Evolutionary conservation across 2,113 vertebrate genomes (phyloP).

Genomic region (Syngnathus scovelli): DNA sequence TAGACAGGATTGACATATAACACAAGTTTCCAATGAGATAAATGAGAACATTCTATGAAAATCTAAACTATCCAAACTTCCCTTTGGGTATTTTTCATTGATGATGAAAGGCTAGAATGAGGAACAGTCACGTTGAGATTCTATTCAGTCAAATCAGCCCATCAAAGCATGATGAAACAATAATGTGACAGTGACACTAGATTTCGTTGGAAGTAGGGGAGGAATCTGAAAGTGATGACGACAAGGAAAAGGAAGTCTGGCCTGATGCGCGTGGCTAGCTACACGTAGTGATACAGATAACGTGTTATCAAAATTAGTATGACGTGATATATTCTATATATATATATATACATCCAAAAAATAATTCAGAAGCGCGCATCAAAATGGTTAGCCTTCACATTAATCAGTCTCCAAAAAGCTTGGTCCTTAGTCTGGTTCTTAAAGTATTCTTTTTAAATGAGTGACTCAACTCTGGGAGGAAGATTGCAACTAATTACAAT

Average conservation of each 20-base stretch:
- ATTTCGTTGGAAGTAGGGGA: conserved; percentile 11
- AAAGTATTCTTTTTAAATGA: neutral
- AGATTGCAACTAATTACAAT: neutral
- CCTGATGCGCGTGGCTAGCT: neutral
- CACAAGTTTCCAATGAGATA: neutral
- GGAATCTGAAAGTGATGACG: neutral
- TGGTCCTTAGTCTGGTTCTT: too few species aligned
- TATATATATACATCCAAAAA: neutral
- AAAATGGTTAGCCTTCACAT: too few species aligned
- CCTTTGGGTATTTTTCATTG: conserved; percentile 9
- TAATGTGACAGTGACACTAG: neutral
- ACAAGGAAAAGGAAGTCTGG: neutral
- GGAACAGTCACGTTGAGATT: conserved; percentile 16
- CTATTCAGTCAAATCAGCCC: neutral
- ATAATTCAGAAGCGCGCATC: too few species aligned
- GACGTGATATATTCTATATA: neutral
- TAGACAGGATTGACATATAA: too few species aligned
- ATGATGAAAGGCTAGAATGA: conserved; percentile 28
- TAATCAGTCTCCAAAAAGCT: too few species aligned
- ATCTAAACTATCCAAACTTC: conserved; percentile 1
- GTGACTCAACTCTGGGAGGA: neutral
- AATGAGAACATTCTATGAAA: neutral
- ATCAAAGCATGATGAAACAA: neutral
- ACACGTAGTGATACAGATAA: neutral
- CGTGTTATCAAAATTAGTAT: neutral